Conservation (phyloP, 2,113 vertebrate species). For the Cheirogaleus medius region DNA sequence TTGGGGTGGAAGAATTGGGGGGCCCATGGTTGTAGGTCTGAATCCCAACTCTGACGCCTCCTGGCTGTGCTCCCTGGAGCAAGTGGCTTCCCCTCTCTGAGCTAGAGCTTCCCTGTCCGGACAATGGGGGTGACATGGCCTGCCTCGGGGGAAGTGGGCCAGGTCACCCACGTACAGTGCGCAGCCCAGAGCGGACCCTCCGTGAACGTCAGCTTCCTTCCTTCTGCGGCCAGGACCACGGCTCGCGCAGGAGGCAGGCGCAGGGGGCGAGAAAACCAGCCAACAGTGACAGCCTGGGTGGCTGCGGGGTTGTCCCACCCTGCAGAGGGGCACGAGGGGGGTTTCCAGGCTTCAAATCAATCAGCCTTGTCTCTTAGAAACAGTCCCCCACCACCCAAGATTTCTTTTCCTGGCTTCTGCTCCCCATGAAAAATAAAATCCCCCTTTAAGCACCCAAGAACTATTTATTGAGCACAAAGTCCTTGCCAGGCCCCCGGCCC, state of each 20-base stretch:
- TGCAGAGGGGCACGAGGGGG: background rate
- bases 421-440: background rate
- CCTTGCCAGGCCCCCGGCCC: fast-evolving
- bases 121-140: fast-evolving
- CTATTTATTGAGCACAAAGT: background rate
- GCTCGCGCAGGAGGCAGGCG: background rate
- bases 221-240: background rate
- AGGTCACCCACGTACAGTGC: background rate
- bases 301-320: background rate
- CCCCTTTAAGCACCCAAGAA: background rate
- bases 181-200: background rate
- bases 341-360: background rate
- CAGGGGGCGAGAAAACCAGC: background rate
- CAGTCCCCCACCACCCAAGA: background rate
- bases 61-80: background rate
- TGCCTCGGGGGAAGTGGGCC: background rate
- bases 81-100: background rate
- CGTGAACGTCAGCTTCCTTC: background rate
- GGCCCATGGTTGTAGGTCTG: background rate
- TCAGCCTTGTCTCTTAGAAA: background rate
- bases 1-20: background rate
- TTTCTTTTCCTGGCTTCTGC: background rate
- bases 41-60: background rate
- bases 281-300: fast-evolving
- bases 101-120: background rate